Conservation (phyloP, 2,113 vertebrate species). For the Otis tarda region DNA sequence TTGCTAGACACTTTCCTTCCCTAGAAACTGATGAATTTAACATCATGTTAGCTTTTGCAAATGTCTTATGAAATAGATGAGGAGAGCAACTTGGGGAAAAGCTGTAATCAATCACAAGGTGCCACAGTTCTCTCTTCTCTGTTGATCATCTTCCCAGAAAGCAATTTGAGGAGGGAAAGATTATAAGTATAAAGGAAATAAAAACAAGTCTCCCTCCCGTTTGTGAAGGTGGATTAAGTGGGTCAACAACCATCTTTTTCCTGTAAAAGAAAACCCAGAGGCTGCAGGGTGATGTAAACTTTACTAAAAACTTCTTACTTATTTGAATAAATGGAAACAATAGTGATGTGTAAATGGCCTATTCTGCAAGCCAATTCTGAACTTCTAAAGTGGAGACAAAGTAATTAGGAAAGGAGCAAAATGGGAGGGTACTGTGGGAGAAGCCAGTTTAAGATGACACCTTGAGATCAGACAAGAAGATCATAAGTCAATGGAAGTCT, state of each 20-base stretch:
- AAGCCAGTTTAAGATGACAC: neutral
- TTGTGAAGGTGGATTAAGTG: neutral
- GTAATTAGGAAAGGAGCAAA: neutral
- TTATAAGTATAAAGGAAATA: neutral
- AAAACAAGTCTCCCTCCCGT: neutral
- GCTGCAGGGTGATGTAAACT: neutral
- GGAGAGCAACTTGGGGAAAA: conserved; percentile 48
- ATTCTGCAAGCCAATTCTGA: neutral
- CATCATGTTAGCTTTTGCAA: conserved; percentile 59
- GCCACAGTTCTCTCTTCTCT: conserved; percentile 12
- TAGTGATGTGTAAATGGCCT: neutral
- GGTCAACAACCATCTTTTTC: neutral
- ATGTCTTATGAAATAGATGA: conserved; percentile 62
- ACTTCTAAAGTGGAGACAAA: neutral
- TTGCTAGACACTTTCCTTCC: conserved; percentile 7
- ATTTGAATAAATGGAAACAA: neutral
- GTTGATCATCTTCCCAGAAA: conserved; percentile 45
- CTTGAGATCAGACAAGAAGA: neutral
- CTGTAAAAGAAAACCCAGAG: neutral
- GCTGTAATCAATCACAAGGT: conserved; percentile 53
- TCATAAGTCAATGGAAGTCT: neutral
- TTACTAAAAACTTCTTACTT: neutral
- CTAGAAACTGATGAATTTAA: conserved; percentile 61
- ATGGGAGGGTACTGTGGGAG: neutral
- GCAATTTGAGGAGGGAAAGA: conserved; percentile 14